Evolutionary conservation across 2,888 invertebrate genomes (phyloP), one percentile per base, ranked within the genome.

Genomic region (Cordylochernes scorpioides): DNA sequence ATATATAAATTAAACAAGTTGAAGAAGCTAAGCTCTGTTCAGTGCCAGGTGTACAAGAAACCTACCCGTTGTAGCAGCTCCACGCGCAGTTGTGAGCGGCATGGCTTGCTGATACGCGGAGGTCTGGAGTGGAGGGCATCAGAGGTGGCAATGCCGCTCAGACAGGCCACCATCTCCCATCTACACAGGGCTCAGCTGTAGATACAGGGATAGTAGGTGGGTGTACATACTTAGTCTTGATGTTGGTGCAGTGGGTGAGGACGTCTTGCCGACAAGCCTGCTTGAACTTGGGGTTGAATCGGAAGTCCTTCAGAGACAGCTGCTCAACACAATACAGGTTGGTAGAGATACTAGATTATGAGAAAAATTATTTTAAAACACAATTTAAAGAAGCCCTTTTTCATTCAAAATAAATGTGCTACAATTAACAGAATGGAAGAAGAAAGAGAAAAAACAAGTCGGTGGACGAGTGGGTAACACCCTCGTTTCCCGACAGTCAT

Each of bases 201-300:
- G n/a, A n/a, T n/a, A n/a, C n/a, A n/a, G n/a, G n/a, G n/a, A n/a
- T n/a, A n/a, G n/a, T n/a, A n/a, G n/a, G n/a, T n/a, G n/a, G n/a
- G n/a, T n/a, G n/a, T 18, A 45, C 50, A 42, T 41, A 52, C 51
- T 58, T 49, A 36, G 50, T 46, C 43, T 46, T 42, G 34, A 47
- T 40, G 29, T 44, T 37, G 45, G 52, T 41, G 45, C 69, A 70
- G 44, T 58, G 57, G 30, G 57, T 49, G 17, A 54, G 59, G 1
- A 82, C 82, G 41, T 58, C 55, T 4, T 36, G 27, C 33, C 53
- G 50, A 47, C 94, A 97, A 0, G 84, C 77, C 51, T 84, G 68
- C 55, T 88, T 84, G 52, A 97, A 94, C 52, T 80, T 80, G 46
- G 71, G 73, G 2, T 75, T 78, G 50, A 91, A 94, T 45, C 71